Evolutionary conservation across 2,888 invertebrate genomes (phyloP).

Genomic region (Heliconius hortense): DNA sequence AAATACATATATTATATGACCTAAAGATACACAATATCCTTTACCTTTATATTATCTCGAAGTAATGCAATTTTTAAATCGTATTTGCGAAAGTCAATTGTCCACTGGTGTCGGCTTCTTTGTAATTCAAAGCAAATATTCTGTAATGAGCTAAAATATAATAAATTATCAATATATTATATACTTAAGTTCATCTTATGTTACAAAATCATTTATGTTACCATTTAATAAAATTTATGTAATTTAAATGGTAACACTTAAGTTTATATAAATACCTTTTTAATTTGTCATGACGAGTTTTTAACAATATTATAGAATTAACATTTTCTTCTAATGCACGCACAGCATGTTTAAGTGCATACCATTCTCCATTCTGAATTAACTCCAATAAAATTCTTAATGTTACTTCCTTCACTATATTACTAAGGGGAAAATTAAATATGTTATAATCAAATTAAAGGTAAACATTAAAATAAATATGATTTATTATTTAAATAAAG

Average conservation of each 20-base stretch:
- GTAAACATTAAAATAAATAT: background rate
- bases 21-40: conserved; percentile 21
- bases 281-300: conserved; percentile 51
- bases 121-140: conserved; percentile 51
- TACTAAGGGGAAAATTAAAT: conserved; percentile 47
- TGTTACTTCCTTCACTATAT: conserved; percentile 57
- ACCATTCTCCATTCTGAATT: conserved; percentile 55
- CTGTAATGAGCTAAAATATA: conserved; percentile 52
- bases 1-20: too few relatives aligned
- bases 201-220: background rate
- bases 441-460: background rate
- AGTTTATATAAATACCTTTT: conserved; percentile 46
- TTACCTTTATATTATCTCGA: conserved; percentile 66
- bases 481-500: conserved; percentile 25
- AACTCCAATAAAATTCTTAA: conserved; percentile 61
- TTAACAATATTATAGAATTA: conserved; percentile 48
- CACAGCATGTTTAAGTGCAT: conserved; percentile 53
- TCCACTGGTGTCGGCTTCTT: conserved; percentile 53
- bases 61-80: conserved; percentile 62
- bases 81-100: conserved; percentile 51
- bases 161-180: background rate
- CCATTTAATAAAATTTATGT: background rate
- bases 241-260: background rate
- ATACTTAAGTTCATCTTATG: background rate
- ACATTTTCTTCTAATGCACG: conserved; percentile 49